These are phyloP conservation scores for Dipodomys ordii DNA, from an alignment of 2,113 vertebrate species.

Conservation along the genomic window DNA sequence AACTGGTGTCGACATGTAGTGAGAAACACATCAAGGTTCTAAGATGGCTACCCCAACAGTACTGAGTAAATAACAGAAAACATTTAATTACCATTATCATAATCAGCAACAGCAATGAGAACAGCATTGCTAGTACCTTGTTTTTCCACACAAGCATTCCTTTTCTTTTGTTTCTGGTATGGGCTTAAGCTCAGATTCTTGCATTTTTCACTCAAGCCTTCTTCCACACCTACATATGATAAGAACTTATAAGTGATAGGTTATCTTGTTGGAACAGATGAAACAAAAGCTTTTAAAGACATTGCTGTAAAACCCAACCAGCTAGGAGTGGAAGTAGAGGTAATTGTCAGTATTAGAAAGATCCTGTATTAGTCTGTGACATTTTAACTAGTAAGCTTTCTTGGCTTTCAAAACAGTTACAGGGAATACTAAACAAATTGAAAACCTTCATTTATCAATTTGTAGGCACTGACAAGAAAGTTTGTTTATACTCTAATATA, in stretches of 20 bases:
- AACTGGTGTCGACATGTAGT: not conserved
- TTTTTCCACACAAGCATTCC: not conserved
- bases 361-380: not conserved
- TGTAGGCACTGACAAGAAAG: not conserved
- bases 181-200: too few species aligned
- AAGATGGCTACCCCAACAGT: not conserved
- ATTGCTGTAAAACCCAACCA: not conserved
- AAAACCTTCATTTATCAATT: not conserved
- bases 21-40: not conserved
- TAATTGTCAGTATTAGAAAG: not conserved
- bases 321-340: not conserved
- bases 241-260: not conserved
- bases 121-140: not conserved
- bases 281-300: not conserved
- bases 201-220: too few species aligned
- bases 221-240: too few species aligned
- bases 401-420: slow-evolving; percentile 6
- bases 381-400: slow-evolving; percentile 19
- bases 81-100: not conserved
- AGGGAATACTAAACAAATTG: not conserved
- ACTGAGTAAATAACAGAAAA: not conserved
- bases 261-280: not conserved
- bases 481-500: not conserved
- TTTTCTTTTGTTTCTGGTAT: not conserved
- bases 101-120: not conserved